Conservation (phyloP, 2,797 vertebrate genomes). For the Oreortyx pictus region DNA sequence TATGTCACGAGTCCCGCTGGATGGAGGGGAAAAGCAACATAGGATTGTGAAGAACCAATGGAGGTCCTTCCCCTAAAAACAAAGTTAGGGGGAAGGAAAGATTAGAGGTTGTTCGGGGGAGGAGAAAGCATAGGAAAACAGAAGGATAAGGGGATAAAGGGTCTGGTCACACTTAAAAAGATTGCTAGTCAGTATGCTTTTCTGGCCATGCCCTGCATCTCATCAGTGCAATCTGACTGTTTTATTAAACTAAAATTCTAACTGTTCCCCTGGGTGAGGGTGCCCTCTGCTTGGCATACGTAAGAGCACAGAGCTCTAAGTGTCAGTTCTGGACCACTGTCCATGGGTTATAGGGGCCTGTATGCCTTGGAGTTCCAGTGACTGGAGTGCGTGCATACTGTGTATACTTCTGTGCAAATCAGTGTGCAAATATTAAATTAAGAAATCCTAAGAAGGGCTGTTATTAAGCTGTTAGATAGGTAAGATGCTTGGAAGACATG, state of each 20-base stretch:
- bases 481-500: neutral
- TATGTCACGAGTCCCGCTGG: neutral
- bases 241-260: neutral
- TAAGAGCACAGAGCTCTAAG: neutral
- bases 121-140: neutral
- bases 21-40: neutral
- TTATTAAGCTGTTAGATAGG: neutral
- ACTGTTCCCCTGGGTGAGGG: neutral
- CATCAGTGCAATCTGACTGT: neutral
- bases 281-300: rapidly evolving
- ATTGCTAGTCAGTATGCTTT: neutral
- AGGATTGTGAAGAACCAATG: neutral
- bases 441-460: neutral
- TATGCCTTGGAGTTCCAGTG: neutral
- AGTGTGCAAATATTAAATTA: neutral
- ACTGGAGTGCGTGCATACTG: neutral
- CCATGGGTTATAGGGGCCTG: rapidly evolving
- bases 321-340: neutral
- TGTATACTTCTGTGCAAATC: neutral
- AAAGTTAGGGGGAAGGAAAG: neutral
- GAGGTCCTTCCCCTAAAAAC: no score
- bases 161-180: neutral
- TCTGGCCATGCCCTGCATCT: neutral
- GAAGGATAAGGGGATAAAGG: neutral
- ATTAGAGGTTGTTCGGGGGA: neutral